Evolutionary conservation across 1,140 invertebrate genomes (phyloP).

Genomic region (Bombus picipes): DNA sequence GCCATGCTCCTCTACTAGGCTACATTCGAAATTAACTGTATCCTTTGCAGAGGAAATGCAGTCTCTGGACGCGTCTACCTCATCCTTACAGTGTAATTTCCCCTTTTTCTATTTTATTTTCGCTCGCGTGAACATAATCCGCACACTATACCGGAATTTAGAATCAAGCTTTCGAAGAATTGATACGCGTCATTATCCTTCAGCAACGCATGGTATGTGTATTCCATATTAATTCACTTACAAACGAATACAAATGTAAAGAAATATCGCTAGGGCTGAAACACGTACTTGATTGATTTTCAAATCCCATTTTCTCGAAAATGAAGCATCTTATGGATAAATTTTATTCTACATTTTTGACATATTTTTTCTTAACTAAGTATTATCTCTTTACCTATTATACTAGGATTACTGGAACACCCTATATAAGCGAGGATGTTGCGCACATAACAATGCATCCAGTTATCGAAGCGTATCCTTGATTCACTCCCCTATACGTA

Average conservation of each 20-base stretch:
- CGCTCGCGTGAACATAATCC: background rate
- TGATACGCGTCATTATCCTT: background rate
- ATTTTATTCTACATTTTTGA: background rate
- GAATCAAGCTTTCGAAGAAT: background rate
- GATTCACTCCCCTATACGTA: slow-evolving; percentile 10
- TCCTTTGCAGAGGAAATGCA: background rate
- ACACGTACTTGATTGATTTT: too few species aligned
- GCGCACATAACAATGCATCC: background rate
- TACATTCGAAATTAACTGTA: slow-evolving; percentile 14
- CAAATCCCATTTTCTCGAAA: background rate
- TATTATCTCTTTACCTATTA: background rate
- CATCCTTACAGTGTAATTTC: slow-evolving; percentile 1
- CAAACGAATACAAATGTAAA: background rate
- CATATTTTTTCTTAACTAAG: background rate
- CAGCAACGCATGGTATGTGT: background rate
- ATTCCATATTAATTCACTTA: background rate
- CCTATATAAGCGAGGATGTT: background rate
- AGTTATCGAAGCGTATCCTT: slow-evolving; percentile 22
- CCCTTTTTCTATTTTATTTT: background rate
- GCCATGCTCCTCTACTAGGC: background rate
- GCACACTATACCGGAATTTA: background rate
- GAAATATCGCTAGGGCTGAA: too few species aligned
- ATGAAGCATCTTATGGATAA: background rate
- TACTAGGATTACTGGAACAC: background rate
- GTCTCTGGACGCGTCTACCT: slow-evolving; percentile 9